Conservation (phyloP, 1,140 invertebrate genomes). For the Nylanderia fulva region DNA sequence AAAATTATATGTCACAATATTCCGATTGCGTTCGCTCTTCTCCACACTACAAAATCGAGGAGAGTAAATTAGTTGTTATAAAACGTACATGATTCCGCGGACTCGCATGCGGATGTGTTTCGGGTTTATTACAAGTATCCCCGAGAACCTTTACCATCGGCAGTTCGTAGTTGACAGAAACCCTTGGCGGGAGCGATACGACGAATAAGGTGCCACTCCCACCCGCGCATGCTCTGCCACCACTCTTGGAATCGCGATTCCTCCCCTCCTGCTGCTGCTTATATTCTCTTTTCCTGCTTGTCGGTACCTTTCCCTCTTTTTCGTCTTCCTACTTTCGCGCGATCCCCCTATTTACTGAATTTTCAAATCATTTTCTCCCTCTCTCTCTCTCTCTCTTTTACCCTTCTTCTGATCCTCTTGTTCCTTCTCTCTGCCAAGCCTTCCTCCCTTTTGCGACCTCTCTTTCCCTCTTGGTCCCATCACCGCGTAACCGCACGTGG, state of each 20-base stretch:
- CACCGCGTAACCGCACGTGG: constrained; percentile 50
- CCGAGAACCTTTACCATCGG: constrained; percentile 70
- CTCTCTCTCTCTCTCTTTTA: constrained; percentile 27
- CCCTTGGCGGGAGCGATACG: constrained; percentile 76
- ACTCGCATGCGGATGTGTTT: neutral
- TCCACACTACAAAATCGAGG: neutral
- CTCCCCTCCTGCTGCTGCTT: constrained; percentile 49
- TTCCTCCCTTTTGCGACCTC: neutral
- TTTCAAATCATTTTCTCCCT: constrained; percentile 39
- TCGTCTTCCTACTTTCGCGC: constrained; percentile 55
- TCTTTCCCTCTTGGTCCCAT: neutral
- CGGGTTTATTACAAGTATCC: constrained; percentile 15
- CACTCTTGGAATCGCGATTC: constrained; percentile 61
- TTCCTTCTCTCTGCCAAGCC: neutral
- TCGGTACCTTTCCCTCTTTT: constrained; percentile 52
- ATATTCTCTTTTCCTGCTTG: constrained; percentile 66
- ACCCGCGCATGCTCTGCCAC: constrained; percentile 78
- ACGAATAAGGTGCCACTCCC: constrained; percentile 78
- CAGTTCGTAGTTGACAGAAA: constrained; percentile 79
- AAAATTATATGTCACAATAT: neutral
- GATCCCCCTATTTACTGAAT: constrained; percentile 58
- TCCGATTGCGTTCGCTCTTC: neutral
- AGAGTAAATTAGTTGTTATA: neutral
- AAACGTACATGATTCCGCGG: neutral
- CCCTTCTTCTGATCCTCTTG: too few species aligned